Evolutionary conservation across 2,113 vertebrate species (phyloP), one percentile per base, ranked within the genome.

Genomic region (Sisor rabdophorus): DNA sequence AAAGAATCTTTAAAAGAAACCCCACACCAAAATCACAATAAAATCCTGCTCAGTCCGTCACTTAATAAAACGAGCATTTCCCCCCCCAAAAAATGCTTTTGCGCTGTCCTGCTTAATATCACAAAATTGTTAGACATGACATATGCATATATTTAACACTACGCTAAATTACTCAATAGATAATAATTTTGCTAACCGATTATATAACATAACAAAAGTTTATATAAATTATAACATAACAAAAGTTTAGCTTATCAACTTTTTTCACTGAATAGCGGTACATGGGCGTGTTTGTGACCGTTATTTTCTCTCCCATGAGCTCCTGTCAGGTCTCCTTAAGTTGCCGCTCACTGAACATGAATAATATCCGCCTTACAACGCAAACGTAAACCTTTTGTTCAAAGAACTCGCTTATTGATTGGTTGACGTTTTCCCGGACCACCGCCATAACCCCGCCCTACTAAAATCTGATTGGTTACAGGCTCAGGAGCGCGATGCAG

Each of bases 371-470:
- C 47, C 17, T 9, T n/a, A 19, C 47, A 79, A 67, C 9, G 48
- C 85, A 84, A 82, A 83, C 81, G 86, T 77, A 71, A 79, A 28
- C 26, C 36, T 81, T 86, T 88, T 89, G 86, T 89, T 69, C 67
- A 75, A 76, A 26, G 48, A 44, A 22, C 55, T 58, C 47, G 52
- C 4, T 10, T 79, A 71, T 77, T 77, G 3, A 90, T 92, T 93
- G 90, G 92, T 81, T 82, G 7, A 16, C 55, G 79, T 53, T 24
- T 58, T 80, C 88, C 68, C 91, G 91, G 89, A 93, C 92, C 90
- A 93, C 89, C 90, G 82, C 83, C 77, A 79, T 55, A 69, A 86
- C 85, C 85, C 88, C 84, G 68, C 85, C 81, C 82, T 71, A 20
- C 22, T 1, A 53, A 5, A 5, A 17, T 17, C 36, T 82, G 90